Base-by-base conservation (phyloP, 2,797 vertebrate genomes). In the Telmatherina bonti region DNA sequence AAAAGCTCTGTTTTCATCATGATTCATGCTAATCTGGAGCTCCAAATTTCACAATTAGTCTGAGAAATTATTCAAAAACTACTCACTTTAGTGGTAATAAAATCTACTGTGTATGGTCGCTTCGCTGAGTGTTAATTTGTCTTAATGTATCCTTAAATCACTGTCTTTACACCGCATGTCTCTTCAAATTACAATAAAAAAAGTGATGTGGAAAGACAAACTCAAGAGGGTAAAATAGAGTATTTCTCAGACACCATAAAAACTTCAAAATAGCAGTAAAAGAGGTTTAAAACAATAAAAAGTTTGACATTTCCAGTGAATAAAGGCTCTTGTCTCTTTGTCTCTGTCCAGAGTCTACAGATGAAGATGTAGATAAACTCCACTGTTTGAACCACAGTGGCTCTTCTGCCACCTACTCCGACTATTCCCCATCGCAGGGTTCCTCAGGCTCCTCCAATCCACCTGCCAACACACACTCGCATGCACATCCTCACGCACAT, bases 361-460 rank as follows among this genome's bases (percentile, higher is more conserved):
- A 99, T 87, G 98, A 99, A 79, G 98, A 99, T 91, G 95, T 95
- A 81, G 98, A 99, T 93, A 99, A 99, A 94, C 95, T 96, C 90
- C 98, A 99, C 86, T 96, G 97, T 95, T 93, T 97, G 93, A 98
- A 99, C 93, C 98, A 99, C 95, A 99, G 98, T 74, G 97, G 97
- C 90, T 99, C 98, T 90, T 99, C 98, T 47, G 98, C 97, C 91
- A 99, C 97, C 87, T 99, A 99, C 92, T 99, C 98, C 18, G 98
- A 99, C 95, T 99, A 99, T 93, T 99, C 98, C 38, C 98, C 98
- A 75, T 99, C 97, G 35, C 97, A 99, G 91, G 98, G 97, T 80
- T 99, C 98, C 90, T 98, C 98, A 2, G 98, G 95, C 71, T 99
- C 98, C 88, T 99, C 98, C 89, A 99, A 98, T 83, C 92, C 96